These are phyloP conservation scores for Pseudochirops cupreus DNA, from an alignment of 2,797 vertebrate genomes.

Conservation along the genomic window DNA sequence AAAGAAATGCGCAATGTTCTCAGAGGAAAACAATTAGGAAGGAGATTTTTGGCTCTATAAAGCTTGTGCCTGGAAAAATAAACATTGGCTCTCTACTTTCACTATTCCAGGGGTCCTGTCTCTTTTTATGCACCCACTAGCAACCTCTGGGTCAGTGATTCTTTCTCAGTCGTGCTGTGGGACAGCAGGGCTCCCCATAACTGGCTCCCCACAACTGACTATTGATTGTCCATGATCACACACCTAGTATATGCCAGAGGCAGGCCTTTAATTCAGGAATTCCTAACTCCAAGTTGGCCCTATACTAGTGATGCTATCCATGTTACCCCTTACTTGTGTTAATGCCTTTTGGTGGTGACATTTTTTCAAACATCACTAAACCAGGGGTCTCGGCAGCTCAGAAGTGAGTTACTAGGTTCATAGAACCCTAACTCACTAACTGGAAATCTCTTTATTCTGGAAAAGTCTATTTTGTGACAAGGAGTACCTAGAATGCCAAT, in stretches of 20 bases:
- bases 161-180: too few relatives aligned
- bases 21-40: too few relatives aligned
- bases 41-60: too few relatives aligned
- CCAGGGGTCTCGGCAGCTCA: background rate
- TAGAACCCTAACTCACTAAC: conserved; percentile 41
- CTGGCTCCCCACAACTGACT: background rate
- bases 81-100: too few relatives aligned
- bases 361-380: conserved; percentile 25
- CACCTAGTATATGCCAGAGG: background rate
- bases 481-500: conserved; percentile 19
- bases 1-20: too few relatives aligned
- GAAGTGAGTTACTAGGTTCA: conserved; percentile 14
- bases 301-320: background rate
- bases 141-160: too few relatives aligned
- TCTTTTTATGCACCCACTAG: too few relatives aligned
- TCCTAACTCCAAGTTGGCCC: background rate
- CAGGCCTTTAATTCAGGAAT: background rate
- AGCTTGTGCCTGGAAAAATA: too few relatives aligned
- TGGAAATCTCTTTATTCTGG: conserved; percentile 43
- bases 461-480: conserved; percentile 55
- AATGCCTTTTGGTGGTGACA: background rate
- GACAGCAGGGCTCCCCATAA: too few relatives aligned
- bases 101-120: too few relatives aligned
- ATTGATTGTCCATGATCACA: background rate
- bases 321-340: conserved; percentile 4